phyloP scores from a whole-genome alignment of 37 sponge, comb jelly and placozoan species.

The Chondrilla cf. caribensis region DNA sequence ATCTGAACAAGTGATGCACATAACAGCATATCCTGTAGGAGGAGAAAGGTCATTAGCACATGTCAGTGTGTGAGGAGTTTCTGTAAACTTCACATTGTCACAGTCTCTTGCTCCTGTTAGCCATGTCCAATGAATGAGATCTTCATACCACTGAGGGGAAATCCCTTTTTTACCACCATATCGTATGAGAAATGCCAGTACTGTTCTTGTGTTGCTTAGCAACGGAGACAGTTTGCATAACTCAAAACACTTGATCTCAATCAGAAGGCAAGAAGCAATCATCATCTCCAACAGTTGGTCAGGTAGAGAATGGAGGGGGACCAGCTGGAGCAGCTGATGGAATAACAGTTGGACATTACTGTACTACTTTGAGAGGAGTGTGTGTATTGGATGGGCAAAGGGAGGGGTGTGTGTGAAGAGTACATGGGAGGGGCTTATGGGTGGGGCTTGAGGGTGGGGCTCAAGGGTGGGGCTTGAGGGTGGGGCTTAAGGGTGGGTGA shows the following conservation, averaged over 20 bases:
- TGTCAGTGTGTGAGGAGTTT: no score
- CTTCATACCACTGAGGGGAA: constrained; percentile 13
- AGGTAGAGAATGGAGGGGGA: background rate
- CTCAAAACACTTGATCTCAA: no score
- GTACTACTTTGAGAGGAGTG: background rate
- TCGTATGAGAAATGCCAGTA: background rate
- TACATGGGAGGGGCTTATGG: no score
- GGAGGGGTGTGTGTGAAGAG: no score
- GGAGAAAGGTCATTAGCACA: no score
- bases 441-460: no score
- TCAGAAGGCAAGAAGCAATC: background rate
- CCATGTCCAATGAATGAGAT: constrained; percentile 1
- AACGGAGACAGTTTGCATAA: no score
- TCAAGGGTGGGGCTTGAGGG: no score
- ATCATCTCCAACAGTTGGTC: background rate
- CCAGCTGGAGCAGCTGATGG: background rate
- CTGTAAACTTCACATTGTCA: background rate
- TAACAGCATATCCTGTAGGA: background rate
- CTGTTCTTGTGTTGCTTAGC: background rate
- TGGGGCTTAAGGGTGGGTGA: no score
- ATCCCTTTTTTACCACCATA: background rate
- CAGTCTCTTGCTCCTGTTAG: background rate
- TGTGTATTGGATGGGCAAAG: background rate
- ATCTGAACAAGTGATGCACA: background rate
- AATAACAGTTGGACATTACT: background rate